Percentiles rank a stretch among this genome's conserved stretches.
Evolutionary conservation across 2,888 invertebrate species (phyloP).

Genomic region (Tiphia femorata): DNA sequence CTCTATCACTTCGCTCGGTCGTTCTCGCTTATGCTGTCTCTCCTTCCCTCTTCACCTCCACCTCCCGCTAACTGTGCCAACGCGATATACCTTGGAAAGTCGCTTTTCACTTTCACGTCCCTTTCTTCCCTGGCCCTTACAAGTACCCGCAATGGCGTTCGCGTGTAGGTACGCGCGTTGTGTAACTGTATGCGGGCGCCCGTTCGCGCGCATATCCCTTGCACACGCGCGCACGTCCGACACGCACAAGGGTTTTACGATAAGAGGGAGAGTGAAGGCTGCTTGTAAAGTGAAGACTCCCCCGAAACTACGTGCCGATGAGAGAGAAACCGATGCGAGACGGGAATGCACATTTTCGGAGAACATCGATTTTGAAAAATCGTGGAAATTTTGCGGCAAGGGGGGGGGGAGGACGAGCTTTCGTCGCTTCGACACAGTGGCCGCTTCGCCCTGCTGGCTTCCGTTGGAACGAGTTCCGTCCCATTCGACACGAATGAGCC

Average conservation of each 20-base stretch:
- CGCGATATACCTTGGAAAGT: conserved; percentile 56
- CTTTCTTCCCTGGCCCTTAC: conserved; percentile 45
- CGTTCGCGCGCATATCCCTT: conserved; percentile 8
- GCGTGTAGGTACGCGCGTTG: neutral
- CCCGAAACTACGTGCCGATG: conserved; percentile 4
- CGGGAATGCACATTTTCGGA: no score
- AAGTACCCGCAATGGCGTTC: conserved; percentile 21
- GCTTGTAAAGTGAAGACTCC: conserved; percentile 31
- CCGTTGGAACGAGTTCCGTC: neutral
- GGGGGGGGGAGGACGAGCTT: neutral
- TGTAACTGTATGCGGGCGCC: conserved; percentile 11
- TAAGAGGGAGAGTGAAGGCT: conserved; percentile 29
- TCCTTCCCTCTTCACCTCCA: conserved; percentile 18
- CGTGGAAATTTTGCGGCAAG: neutral
- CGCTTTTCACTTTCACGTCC: conserved; percentile 64
- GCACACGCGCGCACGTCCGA: neutral
- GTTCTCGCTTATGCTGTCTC: conserved; percentile 3
- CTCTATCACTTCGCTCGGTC: conserved; percentile 17
- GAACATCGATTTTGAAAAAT: no score
- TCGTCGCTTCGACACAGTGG: neutral
- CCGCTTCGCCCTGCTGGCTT: neutral
- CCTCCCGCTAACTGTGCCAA: conserved; percentile 9
- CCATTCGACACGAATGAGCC: neutral
- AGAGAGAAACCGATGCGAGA: neutral
- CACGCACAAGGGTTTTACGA: conserved; percentile 19